Evolutionary conservation across 2,113 vertebrate genomes (phyloP), one percentile per base, ranked within the genome.

Genomic region (Callocephalon fimbriatum): DNA sequence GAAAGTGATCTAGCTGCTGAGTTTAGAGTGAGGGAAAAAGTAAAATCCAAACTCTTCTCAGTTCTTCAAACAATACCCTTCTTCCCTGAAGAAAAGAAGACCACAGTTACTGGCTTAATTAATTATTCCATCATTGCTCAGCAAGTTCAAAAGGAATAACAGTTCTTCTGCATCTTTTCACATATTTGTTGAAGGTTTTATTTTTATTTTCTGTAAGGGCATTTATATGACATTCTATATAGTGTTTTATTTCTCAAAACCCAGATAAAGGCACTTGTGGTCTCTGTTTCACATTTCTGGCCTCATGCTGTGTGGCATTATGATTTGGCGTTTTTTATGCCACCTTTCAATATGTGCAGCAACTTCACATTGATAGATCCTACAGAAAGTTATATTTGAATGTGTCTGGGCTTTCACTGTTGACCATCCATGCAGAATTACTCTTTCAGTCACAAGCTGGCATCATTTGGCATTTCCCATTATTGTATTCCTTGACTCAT

Each of bases 271-370:
- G 42, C 70, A 58, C 62, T 75, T 75, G 40, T 37, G 73, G 62
- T n/a, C 38, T 94, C 82, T 92, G 82, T 89, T 90, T 88, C 91
- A 83, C 45, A 56, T 95, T 95, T 91, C 70, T 94, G 61, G 37
- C 56, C 80, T 94, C 66, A 37, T 62, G 40, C 88, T 94, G 73
- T 76, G 40, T 73, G 88, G n/a, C 73, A 70, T 78, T 94, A 86
- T 42, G 45, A 38, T 83, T 88, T 83, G 44, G 35, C 67, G 19
- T 4, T 80, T 78, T 83, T 93, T 87, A 84, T 95, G 45, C 44
- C 73, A 74, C 86, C 44, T 91, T 92, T 56, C 70, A 91, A 63
- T 81, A 81, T 62, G 70, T 68, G 58, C 65, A 72, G n/a, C 56
- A 78, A 75, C 44, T 89, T 93, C 48, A 53, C 72, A 17, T 72